Conservation (phyloP, 2,797 vertebrate genomes). For the Adrianichthys oophorus region DNA sequence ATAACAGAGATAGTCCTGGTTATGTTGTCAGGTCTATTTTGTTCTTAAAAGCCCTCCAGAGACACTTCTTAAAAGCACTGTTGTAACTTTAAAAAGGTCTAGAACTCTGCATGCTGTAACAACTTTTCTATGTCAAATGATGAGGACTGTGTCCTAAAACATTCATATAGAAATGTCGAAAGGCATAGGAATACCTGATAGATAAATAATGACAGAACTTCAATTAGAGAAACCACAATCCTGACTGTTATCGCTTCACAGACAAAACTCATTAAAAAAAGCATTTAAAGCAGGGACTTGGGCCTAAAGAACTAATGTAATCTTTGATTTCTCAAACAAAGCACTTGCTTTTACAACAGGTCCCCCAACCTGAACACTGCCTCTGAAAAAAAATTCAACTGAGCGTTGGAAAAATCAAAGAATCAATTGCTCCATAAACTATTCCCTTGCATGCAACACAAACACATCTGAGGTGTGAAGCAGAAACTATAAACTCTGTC, state of each 20-base stretch:
- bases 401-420: constrained; percentile 6
- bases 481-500: constrained; percentile 11
- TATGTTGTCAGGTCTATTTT: neutral
- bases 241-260: neutral
- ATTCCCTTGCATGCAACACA: constrained; percentile 3
- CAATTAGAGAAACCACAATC: neutral
- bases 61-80: constrained; percentile 5
- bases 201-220: too few relatives aligned
- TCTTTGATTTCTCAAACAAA: too few relatives aligned
- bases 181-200: too few relatives aligned
- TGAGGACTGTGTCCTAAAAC: constrained; percentile 12
- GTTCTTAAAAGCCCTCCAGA: neutral
- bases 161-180: neutral
- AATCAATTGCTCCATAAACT: constrained; percentile 2
- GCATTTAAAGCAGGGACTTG: too few relatives aligned
- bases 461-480: constrained; percentile 8
- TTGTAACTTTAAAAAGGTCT: neutral
- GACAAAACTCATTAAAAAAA: too few relatives aligned
- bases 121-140: constrained; percentile 5
- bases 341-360: too few relatives aligned
- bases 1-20: constrained; percentile 10
- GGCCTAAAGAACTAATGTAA: too few relatives aligned
- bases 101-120: neutral
- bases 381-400: neutral
- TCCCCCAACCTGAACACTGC: neutral